Conservation (phyloP, 2,797 vertebrate species). For the Phrynocephalus guinanensis region DNA sequence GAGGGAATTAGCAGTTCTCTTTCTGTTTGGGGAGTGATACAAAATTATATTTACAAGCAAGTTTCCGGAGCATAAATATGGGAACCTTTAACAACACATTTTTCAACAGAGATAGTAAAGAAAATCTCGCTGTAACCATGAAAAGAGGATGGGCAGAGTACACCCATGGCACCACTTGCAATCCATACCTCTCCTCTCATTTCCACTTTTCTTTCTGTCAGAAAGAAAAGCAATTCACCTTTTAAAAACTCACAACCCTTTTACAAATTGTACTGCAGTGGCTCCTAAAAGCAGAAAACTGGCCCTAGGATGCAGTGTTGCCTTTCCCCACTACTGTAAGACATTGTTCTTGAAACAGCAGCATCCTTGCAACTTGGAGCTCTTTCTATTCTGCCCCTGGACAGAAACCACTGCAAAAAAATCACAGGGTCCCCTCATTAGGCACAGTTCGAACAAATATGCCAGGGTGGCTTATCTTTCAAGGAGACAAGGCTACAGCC, state of each 20-base stretch:
- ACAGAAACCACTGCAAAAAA: neutral
- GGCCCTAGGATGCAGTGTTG: too few relatives aligned
- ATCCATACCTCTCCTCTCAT: too few relatives aligned
- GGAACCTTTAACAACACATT: neutral
- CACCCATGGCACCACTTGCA: too few relatives aligned
- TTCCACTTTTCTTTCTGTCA: too few relatives aligned
- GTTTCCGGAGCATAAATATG: neutral
- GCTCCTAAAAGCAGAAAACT: too few relatives aligned
- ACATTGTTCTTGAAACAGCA: neutral
- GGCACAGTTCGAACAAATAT: neutral
- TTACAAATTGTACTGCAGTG: too few relatives aligned
- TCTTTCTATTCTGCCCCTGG: neutral
- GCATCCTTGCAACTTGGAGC: neutral
- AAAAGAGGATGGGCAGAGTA: neutral
- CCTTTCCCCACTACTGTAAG: neutral
- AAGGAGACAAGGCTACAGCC: neutral
- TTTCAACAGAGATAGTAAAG: neutral
- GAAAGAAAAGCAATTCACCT: too few relatives aligned
- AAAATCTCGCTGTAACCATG: neutral
- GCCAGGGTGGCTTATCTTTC: neutral
- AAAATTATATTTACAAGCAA: neutral
- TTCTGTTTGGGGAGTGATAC: neutral
- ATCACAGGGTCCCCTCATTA: neutral
- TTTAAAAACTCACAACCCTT: too few relatives aligned
- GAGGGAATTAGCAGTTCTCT: neutral